Base-by-base conservation (phyloP, 2,113 vertebrate species). In the Panthera uncia region DNA sequence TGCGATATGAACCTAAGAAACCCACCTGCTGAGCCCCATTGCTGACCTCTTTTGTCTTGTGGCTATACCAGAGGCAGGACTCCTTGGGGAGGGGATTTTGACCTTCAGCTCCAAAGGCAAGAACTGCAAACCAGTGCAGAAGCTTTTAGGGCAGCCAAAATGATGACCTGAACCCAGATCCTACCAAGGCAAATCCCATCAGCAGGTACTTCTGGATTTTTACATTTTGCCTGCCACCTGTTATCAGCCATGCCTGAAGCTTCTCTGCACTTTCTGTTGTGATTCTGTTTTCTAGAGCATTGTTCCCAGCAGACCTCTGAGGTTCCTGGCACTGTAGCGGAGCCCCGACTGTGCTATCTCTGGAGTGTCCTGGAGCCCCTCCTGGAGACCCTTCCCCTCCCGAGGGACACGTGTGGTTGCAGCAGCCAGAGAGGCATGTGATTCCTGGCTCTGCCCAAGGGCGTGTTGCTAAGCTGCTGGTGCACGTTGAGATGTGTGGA, bases 391-490 rank as follows among this genome's bases (percentile, higher is more conserved):
- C 27, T 74, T 16, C 41, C 61, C 9, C 15, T 83, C 90, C 16
- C 2, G 0, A 1, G 52, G n/a, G 96, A 45, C 19, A 55, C 11
- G n/a, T 33, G 52, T 0, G 25, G 29, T 7, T 36, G 31, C 23
- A 63, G 84, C 79, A 89, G 38, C 74, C 69, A n/a, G 29, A 76
- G 76, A 48, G 87, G 65, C 94, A 94, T 80, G 97, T 94, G 91
- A 98, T 96, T 94, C 80, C 89, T 92, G n/a, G 94, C 85, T 98
- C 96, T 89, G 97, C 97, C 97, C 98, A 86, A 86, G 79, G 92
- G 80, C 79, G 73, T 81, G 98, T 98, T 99, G 98, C 98, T 98
- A 98, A 98, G 98, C 98, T 98, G 98, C 97, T 95, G 91, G 98
- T 89, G 76, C 94, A 97, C 61, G 18, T 96, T 76, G 97, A 96